Conservation (phyloP, 2,888 invertebrate genomes). For the Acleris cristana region DNA sequence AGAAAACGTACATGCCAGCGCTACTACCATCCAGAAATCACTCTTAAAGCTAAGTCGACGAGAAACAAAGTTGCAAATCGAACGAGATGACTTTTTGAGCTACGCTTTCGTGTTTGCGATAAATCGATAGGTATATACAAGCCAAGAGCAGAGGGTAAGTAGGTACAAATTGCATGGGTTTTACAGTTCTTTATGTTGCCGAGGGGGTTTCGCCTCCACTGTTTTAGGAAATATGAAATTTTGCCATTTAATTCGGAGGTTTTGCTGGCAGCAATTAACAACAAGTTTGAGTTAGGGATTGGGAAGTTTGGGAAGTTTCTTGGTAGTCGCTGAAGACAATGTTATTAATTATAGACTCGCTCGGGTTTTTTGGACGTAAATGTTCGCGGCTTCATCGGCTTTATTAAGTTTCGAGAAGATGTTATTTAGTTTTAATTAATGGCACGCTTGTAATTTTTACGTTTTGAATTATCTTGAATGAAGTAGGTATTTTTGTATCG, state of each 20-base stretch:
- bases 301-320: slow-evolving; percentile 21
- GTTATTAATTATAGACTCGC: slow-evolving; percentile 19
- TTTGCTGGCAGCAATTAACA: slow-evolving; percentile 35
- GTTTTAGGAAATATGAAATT: slow-evolving; percentile 73
- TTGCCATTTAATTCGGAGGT: slow-evolving; percentile 53
- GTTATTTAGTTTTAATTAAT: too few relatives aligned
- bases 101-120: slow-evolving; percentile 71
- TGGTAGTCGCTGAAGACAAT: slow-evolving; percentile 28
- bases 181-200: slow-evolving; percentile 74
- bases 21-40: slow-evolving; percentile 50
- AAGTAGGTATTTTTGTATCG: too few relatives aligned
- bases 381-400: too few relatives aligned
- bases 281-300: slow-evolving; percentile 28
- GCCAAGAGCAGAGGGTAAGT: slow-evolving; percentile 71
- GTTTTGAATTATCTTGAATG: too few relatives aligned
- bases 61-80: slow-evolving; percentile 42
- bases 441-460: too few relatives aligned
- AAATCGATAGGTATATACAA: slow-evolving; percentile 78
- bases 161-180: slow-evolving; percentile 79
- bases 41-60: slow-evolving; percentile 46
- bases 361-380: slow-evolving; percentile 3
- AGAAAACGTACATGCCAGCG: slow-evolving; percentile 62
- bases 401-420: background rate
- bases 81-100: slow-evolving; percentile 67
- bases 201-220: slow-evolving; percentile 61